Conservation (phyloP, 1,140 invertebrate species). For the Aplysia californica region DNA sequence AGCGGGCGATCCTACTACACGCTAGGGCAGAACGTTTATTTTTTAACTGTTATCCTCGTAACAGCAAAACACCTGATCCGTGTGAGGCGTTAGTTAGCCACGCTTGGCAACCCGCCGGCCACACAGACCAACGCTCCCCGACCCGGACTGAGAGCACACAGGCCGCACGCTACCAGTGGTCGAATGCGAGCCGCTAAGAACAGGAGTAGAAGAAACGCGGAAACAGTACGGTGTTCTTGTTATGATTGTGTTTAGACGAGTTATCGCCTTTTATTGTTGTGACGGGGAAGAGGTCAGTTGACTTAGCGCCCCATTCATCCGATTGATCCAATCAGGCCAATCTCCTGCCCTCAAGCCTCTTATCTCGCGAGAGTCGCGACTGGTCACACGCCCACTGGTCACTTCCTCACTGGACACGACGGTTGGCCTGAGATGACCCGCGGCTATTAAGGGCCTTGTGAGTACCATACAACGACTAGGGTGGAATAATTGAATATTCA, state of each 20-base stretch:
- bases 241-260: conserved; percentile 10
- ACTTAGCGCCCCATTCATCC: conserved; percentile 10
- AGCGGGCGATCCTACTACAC: conserved; percentile 5
- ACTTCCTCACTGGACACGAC: neutral
- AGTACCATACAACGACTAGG: neutral
- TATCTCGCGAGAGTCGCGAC: conserved; percentile 4
- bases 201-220: neutral
- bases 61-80: conserved; percentile 24
- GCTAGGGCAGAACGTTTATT: conserved; percentile 20
- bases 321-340: conserved; percentile 21
- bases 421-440: conserved; percentile 33
- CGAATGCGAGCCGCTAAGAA: conserved; percentile 26
- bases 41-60: neutral
- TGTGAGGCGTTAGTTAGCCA: conserved; percentile 29
- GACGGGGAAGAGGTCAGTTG: conserved; percentile 11
- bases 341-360: neutral
- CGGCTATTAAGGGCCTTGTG: neutral
- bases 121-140: conserved; percentile 28
- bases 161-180: conserved; percentile 27
- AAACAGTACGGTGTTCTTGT: neutral
- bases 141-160: conserved; percentile 17
- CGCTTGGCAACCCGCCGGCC: conserved; percentile 33
- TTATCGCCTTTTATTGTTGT: neutral
- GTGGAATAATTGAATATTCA: conserved; percentile 6
- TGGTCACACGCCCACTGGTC: conserved; percentile 8